phyloP scores from a whole-genome alignment of 2,113 vertebrate species.

The Hyperopisus bebe region DNA sequence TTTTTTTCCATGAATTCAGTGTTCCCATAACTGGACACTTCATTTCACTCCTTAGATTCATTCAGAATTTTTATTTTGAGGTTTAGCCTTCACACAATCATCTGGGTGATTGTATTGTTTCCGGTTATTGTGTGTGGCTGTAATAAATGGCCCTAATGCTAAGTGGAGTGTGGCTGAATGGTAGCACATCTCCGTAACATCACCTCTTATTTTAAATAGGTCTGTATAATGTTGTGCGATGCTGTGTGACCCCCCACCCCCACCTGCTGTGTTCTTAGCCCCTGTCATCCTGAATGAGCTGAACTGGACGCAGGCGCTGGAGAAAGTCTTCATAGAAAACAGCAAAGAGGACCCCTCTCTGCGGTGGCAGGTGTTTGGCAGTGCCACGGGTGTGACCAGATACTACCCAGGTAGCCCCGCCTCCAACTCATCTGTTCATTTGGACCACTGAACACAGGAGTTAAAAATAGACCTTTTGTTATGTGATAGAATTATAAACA shows the following conservation, averaged over 20 bases:
- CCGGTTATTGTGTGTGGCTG: not conserved
- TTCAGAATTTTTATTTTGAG: not conserved
- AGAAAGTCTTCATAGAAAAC: conserved; percentile 92
- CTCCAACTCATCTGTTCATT: not conserved
- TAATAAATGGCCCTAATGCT: not conserved
- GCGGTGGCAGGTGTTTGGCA: conserved; percentile 95
- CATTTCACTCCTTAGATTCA: not conserved
- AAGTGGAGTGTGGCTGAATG: not conserved
- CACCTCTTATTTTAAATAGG: not conserved
- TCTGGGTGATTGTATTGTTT: not conserved
- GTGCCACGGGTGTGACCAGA: conserved; percentile 89
- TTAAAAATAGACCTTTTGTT: not conserved
- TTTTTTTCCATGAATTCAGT: not conserved
- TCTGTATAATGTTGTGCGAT: not conserved
- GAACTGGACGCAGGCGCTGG: conserved; percentile 92
- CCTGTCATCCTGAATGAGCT: conserved; percentile 92
- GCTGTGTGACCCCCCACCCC: not conserved
- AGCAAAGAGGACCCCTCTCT: conserved; percentile 83
- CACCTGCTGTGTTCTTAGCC: conserved; percentile 53
- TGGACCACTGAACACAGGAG: not conserved
- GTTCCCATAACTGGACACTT: not conserved
- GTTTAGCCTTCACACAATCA: not conserved
- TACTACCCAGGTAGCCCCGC: conserved; percentile 80
- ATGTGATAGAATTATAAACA: not conserved
- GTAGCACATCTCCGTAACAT: not conserved